These are phyloP conservation scores for Orthonevra nobilis DNA, from an alignment of 2,888 invertebrate genomes.

Conservation along the genomic window DNA sequence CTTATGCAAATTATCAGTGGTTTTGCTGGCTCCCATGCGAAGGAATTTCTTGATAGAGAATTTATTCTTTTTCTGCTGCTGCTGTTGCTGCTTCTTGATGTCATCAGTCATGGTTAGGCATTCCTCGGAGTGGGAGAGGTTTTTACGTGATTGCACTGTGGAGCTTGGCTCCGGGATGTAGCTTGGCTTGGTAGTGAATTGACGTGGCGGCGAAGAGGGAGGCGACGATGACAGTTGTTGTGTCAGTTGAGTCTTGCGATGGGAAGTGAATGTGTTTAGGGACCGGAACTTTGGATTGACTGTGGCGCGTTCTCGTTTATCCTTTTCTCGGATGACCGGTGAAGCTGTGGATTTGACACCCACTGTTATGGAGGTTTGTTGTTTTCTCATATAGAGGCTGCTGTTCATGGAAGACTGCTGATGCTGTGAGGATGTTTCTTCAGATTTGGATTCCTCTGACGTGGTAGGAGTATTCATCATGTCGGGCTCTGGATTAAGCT, in stretches of 20 bases:
- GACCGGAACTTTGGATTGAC: conserved; percentile 84
- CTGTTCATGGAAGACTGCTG: conserved; percentile 43
- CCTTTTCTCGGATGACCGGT: conserved; percentile 87
- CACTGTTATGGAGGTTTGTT: conserved; percentile 58
- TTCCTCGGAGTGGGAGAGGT: conserved; percentile 88
- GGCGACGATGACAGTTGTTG: conserved; percentile 77
- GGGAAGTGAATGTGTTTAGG: conserved; percentile 79
- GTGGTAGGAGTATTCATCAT: not conserved
- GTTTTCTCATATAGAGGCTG: conserved; percentile 72
- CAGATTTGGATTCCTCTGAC: conserved; percentile 33
- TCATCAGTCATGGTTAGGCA: conserved; percentile 81
- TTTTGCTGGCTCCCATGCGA: conserved; percentile 88
- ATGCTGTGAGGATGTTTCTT: conserved; percentile 20
- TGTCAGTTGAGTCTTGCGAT: conserved; percentile 76
- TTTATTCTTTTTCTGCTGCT: conserved; percentile 85
- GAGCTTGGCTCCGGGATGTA: conserved; percentile 82
- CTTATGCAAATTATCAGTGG: conserved; percentile 80
- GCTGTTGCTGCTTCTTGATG: conserved; percentile 76
- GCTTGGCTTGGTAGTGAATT: conserved; percentile 76
- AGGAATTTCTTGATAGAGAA: conserved; percentile 92
- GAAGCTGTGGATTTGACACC: conserved; percentile 83
- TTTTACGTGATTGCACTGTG: conserved; percentile 83
- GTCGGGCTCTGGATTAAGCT: conserved; percentile 72
- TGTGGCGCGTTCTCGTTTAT: conserved; percentile 87
- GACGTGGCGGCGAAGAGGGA: conserved; percentile 74